phyloP scores from a whole-genome alignment of 2,113 vertebrate genomes.

The Engraulis encrasicolus region DNA sequence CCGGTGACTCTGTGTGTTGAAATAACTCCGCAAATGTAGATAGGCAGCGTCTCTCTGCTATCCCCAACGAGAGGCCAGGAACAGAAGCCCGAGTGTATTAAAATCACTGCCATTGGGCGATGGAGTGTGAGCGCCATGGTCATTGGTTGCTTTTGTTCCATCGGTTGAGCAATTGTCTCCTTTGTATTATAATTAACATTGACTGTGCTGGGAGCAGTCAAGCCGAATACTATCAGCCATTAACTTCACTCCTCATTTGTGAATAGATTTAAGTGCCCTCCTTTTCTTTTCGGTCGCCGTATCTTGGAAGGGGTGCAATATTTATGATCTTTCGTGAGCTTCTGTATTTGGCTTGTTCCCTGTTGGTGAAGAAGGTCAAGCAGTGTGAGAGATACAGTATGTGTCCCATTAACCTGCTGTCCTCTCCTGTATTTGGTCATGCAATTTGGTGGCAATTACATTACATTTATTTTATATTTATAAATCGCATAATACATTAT shows the following conservation, averaged over 20 bases:
- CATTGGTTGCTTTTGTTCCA: not conserved
- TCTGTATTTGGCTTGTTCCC: not conserved
- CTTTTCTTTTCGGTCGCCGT: not conserved
- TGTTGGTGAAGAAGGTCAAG: not conserved
- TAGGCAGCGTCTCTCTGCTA: not conserved
- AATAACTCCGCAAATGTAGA: not conserved
- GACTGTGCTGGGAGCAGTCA: not conserved
- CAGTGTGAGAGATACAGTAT: not conserved
- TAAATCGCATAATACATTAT: too few relatives aligned
- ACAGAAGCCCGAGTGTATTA: not conserved
- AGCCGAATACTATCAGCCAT: not conserved
- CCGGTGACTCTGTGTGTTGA: too few relatives aligned
- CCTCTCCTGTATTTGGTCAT: not conserved
- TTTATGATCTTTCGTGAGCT: not conserved
- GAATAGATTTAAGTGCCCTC: not conserved
- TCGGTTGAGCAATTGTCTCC: not conserved
- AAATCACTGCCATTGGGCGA: not conserved
- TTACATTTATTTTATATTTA: too few relatives aligned
- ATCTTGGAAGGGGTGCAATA: not conserved
- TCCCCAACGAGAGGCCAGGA: not conserved
- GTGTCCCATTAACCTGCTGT: not conserved
- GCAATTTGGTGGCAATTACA: not conserved
- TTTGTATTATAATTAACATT: conserved; percentile 2
- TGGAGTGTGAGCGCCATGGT: not conserved
- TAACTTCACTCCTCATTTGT: not conserved